Evolutionary conservation across 2,113 vertebrate genomes (phyloP).

Genomic region (Ovibos moschatus): DNA sequence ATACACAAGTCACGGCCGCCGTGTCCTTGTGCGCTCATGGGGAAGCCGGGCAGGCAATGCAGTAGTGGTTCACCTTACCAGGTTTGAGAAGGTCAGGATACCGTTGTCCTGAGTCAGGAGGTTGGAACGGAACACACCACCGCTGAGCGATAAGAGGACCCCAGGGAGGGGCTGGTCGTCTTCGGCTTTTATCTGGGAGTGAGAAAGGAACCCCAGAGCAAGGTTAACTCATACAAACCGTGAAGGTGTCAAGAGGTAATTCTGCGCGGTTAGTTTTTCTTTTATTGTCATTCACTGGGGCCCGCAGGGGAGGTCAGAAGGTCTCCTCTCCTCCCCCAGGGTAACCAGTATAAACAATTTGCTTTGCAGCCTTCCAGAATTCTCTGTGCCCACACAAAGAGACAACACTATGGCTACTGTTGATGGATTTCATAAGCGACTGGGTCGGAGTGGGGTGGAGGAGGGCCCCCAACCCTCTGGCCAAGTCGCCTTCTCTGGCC

Average conservation of each 20-base stretch:
- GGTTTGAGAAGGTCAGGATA: constrained; percentile 93
- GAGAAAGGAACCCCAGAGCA: background rate
- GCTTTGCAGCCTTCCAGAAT: background rate
- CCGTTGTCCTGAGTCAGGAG: constrained; percentile 95
- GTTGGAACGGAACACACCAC: constrained; percentile 96
- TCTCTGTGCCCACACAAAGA: background rate
- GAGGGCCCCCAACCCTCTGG: background rate
- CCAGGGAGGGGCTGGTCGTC: constrained; percentile 92
- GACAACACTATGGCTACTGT: background rate
- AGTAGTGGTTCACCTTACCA: constrained; percentile 81
- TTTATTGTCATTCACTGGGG: background rate
- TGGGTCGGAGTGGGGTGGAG: fast-evolving
- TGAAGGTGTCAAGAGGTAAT: background rate
- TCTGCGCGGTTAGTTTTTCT: fast-evolving
- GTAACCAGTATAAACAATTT: background rate
- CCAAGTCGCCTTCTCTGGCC: background rate
- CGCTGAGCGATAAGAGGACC: constrained; percentile 96
- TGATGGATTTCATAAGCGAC: background rate
- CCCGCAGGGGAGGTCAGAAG: no score
- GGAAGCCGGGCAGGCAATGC: fast-evolving
- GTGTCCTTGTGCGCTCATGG: fast-evolving
- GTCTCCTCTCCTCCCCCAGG: background rate
- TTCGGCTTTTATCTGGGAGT: constrained; percentile 91
- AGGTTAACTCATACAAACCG: fast-evolving
- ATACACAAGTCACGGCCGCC: fast-evolving